Evolutionary conservation across 2,797 vertebrate genomes (phyloP).

Genomic region (Gymnopithys bicolor): DNA sequence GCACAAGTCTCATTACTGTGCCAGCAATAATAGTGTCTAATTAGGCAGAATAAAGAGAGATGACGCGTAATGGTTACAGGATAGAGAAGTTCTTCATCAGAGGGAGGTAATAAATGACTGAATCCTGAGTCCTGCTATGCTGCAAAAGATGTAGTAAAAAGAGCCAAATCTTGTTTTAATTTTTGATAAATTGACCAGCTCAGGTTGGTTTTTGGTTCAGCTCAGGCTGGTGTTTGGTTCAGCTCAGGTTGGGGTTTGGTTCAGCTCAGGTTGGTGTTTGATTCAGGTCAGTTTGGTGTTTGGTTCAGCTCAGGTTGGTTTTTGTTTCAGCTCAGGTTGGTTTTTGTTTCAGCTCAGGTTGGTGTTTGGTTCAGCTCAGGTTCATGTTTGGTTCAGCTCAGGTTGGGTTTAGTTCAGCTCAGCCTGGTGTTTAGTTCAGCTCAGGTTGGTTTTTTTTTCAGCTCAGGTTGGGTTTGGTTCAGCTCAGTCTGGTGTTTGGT

Average conservation of each 20-base stretch:
- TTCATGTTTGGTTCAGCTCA: no score
- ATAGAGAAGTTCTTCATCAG: constrained; percentile 14
- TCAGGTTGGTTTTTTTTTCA: no score
- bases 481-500: no score
- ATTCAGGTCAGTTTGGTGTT: no score
- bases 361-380: no score
- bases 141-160: not conserved
- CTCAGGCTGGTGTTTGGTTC: no score
- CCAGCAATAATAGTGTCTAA: constrained; percentile 55
- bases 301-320: not conserved
- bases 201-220: not conserved
- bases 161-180: not conserved
- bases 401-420: no score
- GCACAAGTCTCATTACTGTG: constrained; percentile 32
- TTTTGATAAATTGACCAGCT: not conserved
- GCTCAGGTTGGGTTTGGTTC: no score
- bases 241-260: no score
- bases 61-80: constrained; percentile 38
- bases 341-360: not conserved
- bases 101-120: constrained; percentile 13
- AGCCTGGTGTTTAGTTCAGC: no score
- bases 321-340: not conserved
- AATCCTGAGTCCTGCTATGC: not conserved
- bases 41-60: constrained; percentile 63
- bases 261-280: no score